Base-by-base conservation (phyloP, 2,113 vertebrate species). In the Megaptera novaeangliae region DNA sequence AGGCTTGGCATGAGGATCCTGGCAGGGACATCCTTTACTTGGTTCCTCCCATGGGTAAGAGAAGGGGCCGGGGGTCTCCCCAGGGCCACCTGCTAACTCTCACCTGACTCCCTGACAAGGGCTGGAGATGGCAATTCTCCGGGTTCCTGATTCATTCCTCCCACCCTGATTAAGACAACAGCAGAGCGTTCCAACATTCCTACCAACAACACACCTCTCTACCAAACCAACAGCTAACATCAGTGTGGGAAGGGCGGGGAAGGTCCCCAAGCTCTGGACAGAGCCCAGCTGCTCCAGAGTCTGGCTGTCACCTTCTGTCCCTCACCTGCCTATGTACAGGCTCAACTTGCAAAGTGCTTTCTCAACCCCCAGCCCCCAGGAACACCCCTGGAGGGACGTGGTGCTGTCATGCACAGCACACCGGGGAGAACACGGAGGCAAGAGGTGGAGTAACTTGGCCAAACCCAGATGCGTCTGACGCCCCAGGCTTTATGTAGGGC, bases 291-390 rank as follows among this genome's bases (percentile, higher is more conserved):
- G 4, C 31, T 31, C 71, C 25, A 3, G 13, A 69, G 17, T 36
- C 39, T 68, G 31, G 6, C 34, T 68, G 75, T 34, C 5, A 2
- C 57, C 74, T 34, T 18, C 80, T 21, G 29, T 36, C 36, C 46
- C 46, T 0, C 0, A 10, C 25, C 6, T 36, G 18, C 20, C 59
- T 13, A 46, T 0, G 4, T 14, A 27, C 14, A 18, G 31, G 25
- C 14, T 63, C 77, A 29, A 17, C 17, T 23, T 39, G 87, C n/a
- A 17, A 84, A 46, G 25, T 5, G 17, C 66, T 5, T 11, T 63
- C 31, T 63, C 20, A 64, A n/a, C 17, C 20, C 39, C 64, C 15
- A 95, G 11, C 13, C 6, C 59, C 74, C 66, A 44, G 34, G n/a
- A 66, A 1, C 5, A 39, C 17, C 66, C 66, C 14, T 18, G 2